These are phyloP conservation scores for Grammomys dolichurus DNA, from an alignment of 2,113 vertebrate species.

Conservation along the genomic window DNA sequence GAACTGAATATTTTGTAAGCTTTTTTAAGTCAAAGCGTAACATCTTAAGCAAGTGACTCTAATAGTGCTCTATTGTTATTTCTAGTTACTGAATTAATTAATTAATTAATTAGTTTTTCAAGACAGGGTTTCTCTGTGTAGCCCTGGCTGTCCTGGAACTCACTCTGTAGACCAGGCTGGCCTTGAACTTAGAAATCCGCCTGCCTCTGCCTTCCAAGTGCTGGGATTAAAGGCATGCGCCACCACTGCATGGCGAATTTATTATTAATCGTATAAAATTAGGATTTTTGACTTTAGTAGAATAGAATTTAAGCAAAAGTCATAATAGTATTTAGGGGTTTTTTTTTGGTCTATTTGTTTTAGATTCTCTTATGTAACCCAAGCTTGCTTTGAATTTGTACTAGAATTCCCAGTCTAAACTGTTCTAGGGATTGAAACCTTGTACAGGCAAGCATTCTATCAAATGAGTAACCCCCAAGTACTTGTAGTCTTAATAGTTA, in stretches of 20 bases:
- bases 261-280: not conserved
- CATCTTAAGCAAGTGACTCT: constrained; percentile 25
- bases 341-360: not conserved
- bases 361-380: not conserved
- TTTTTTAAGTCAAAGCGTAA: not conserved
- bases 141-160: too few species aligned
- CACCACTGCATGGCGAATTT: too few species aligned
- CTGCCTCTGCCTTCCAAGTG: too few species aligned
- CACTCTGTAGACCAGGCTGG: too few species aligned
- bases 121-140: too few species aligned
- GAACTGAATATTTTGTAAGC: not conserved
- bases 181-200: too few species aligned
- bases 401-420: too few species aligned
- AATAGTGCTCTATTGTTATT: not conserved
- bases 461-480: not conserved
- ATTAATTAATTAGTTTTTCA: too few species aligned
- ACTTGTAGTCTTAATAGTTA: not conserved
- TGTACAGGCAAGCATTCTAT: not conserved
- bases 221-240: too few species aligned
- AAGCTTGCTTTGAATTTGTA: not conserved
- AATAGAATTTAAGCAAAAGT: not conserved
- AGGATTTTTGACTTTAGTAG: not conserved
- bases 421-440: not conserved
- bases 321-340: not conserved
- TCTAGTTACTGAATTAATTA: not conserved